A percentile compares a stretch with the other conserved stretches of the same genome.
Conservation (phyloP, 2,113 vertebrate genomes). For the Myanophis thanlyinensis region DNA sequence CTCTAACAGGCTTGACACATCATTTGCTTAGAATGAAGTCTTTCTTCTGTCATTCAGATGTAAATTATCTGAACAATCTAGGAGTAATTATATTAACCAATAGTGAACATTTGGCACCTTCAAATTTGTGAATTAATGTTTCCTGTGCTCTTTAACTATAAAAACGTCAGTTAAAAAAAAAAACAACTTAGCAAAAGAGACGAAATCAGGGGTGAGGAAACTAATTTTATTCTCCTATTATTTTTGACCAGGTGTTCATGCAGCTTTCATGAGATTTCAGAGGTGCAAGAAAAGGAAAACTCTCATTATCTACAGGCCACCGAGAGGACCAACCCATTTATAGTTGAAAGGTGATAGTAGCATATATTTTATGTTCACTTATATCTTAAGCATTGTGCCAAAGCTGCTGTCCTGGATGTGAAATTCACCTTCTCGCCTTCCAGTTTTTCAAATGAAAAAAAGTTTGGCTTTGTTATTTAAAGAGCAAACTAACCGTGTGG, state of each 20-base stretch:
- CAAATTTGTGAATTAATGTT: constrained; percentile 1
- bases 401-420: constrained; percentile 52
- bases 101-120: constrained; percentile 10
- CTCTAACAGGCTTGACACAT: constrained; percentile 57
- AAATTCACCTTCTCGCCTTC: constrained; percentile 39
- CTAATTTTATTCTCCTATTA: neutral
- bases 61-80: constrained; percentile 44
- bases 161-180: neutral
- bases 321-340: constrained; percentile 44
- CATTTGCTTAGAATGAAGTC: constrained; percentile 52
- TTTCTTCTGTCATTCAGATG: constrained; percentile 36
- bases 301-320: constrained; percentile 48
- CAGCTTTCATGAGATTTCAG: constrained; percentile 38
- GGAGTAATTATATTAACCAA: constrained; percentile 39
- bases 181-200: neutral
- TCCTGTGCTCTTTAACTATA: constrained; percentile 1
- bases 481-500: neutral
- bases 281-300: constrained; percentile 32
- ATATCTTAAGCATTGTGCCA: constrained; percentile 41
- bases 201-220: neutral
- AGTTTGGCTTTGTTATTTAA: neutral
- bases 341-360: constrained; percentile 49
- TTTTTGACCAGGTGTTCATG: constrained; percentile 26
- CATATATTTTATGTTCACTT: constrained; percentile 33
- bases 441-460: neutral